A percentile compares a stretch with the other conserved stretches of the same genome.
Conservation (phyloP, 2,113 vertebrate genomes). For the Pleuronectes platessa region DNA sequence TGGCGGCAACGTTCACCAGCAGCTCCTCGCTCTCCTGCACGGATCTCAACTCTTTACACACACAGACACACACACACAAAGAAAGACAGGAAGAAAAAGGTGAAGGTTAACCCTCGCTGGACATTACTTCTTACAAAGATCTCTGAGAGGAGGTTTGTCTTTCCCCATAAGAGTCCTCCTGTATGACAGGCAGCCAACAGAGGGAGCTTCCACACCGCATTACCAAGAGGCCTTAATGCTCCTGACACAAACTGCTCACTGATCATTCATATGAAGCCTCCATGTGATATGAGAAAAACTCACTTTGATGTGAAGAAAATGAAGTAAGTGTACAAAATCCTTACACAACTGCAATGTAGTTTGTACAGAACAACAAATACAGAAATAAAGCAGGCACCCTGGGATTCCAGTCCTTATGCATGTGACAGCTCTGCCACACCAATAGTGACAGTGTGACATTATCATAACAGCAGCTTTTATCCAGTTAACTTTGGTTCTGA, state of each 20-base stretch:
- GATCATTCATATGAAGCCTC: neutral
- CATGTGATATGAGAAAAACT: neutral
- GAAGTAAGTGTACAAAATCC: neutral
- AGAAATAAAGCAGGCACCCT: neutral
- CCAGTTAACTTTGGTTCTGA: constrained; percentile 27
- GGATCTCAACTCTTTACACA: constrained; percentile 84
- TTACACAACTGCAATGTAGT: no score
- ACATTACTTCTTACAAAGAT: neutral
- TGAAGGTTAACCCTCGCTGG: neutral
- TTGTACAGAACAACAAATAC: no score
- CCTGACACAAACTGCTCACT: neutral
- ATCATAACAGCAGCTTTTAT: constrained; percentile 27
- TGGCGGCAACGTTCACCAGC: constrained; percentile 86
- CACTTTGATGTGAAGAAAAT: constrained; percentile 7
- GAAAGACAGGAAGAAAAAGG: neutral
- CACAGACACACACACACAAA: neutral
- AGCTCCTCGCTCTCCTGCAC: constrained; percentile 89
- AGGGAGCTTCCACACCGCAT: constrained; percentile 16
- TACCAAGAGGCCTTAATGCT: neutral
- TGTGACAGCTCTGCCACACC: constrained; percentile 1
- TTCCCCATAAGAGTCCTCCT: neutral
- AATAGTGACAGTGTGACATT: constrained; percentile 4
- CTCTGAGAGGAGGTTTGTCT: neutral
- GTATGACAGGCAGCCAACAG: constrained; percentile 16
- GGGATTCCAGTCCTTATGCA: neutral